Conservation (phyloP, 1,140 invertebrate genomes). For the Tetramorium alpestre region DNA sequence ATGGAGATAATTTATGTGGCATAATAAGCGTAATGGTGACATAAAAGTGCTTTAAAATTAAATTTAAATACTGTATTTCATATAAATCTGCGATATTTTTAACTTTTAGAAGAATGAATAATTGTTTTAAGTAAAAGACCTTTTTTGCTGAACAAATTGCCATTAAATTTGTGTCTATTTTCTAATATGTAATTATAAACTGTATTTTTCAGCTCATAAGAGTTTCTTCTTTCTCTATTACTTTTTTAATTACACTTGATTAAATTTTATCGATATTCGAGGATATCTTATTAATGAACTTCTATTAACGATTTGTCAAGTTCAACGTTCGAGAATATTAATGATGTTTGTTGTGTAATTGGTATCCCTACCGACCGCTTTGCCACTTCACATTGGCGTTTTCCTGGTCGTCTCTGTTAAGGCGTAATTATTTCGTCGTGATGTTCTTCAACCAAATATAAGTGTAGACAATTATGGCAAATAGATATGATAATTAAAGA, state of each 20-base stretch:
- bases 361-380: neutral
- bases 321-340: neutral
- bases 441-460: neutral
- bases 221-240: neutral
- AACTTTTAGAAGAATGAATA: neutral
- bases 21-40: neutral
- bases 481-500: neutral
- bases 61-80: neutral
- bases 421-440: constrained; percentile 15
- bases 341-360: neutral
- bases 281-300: neutral
- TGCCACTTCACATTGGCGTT: neutral
- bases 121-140: neutral
- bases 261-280: neutral
- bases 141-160: neutral
- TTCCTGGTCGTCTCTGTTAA: constrained; percentile 20
- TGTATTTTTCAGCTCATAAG: neutral
- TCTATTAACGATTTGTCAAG: neutral
- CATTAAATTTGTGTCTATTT: neutral
- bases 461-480: constrained; percentile 9
- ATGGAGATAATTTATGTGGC: neutral
- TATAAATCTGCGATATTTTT: neutral
- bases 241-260: neutral
- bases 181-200: neutral
- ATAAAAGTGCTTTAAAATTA: neutral